Percentiles rank a stretch among this genome's conserved stretches.
Conservation (phyloP, 1,140 invertebrate genomes). For the Cotesia chilonis region DNA sequence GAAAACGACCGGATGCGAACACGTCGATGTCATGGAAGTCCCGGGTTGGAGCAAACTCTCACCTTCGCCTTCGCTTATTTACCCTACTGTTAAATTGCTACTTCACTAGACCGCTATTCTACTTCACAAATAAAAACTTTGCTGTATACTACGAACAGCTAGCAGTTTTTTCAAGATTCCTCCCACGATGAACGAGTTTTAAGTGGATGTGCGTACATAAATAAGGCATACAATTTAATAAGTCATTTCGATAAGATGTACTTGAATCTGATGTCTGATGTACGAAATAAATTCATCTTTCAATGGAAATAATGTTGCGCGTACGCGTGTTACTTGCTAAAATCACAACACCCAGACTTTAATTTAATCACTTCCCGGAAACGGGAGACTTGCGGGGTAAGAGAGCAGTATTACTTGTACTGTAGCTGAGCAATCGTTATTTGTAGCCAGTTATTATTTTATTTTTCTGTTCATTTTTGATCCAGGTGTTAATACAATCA, state of each 20-base stretch:
- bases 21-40: conserved; percentile 35
- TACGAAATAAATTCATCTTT: conserved; percentile 8
- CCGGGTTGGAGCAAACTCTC: background rate
- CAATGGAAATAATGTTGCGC: conserved; percentile 20
- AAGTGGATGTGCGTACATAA: background rate
- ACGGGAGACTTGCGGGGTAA: conserved; percentile 34
- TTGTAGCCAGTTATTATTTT: conserved; percentile 14
- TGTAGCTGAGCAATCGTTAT: background rate
- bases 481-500: no score
- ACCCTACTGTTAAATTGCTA: no score
- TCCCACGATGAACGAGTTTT: conserved; percentile 27
- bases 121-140: no score
- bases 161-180: conserved; percentile 25
- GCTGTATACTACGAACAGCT: no score
- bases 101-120: background rate
- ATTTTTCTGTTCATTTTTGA: conserved; percentile 27
- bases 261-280: no score
- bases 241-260: conserved; percentile 6
- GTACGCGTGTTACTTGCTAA: background rate
- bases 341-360: conserved; percentile 15
- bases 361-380: conserved; percentile 51
- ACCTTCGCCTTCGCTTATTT: conserved; percentile 11
- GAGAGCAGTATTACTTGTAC: background rate
- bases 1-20: conserved; percentile 39
- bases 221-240: background rate